Evolutionary conservation across 2,888 invertebrate species (phyloP), one percentile per base, ranked within the genome.

Genomic region (Chymomyza amoena): DNA sequence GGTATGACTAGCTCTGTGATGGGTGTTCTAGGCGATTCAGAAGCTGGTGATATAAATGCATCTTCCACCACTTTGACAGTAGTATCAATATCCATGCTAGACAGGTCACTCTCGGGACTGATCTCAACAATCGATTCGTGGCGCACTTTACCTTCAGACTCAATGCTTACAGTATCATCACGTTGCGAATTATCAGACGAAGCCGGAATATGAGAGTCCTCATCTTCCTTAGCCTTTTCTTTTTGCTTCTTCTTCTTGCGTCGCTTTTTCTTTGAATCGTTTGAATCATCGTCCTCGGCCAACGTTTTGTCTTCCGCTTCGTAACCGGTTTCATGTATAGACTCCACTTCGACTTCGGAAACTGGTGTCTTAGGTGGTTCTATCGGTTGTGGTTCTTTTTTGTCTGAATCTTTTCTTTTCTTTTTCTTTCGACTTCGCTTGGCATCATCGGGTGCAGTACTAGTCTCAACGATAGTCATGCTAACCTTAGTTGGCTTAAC

Each of bases 31-130:
- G 93, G 91, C 0, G 93, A 92, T 75, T 93, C 92, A 80, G 93
- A 93, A 18, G 94, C 93, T 66, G 94, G 92, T 20, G 93, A 92
- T 56, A 93, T 90, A 9, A 95, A 78, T 68, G 93, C 93, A 92
- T 95, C 95, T 91, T 95, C 95, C 13, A 95, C 90, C 39, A 95
- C 92, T 92, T 95, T 95, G 0, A 95, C 94, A 6, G 94, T 93
- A 20, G 92, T 92, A 4, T 93, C 92, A 66, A 94, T 93, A 91
- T 92, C 71, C 90, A 88, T 91, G 93, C 93, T 77, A 90, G 92
- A 87, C n/a, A 89, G 64, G 59, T 90, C 89, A 70, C 91, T 91
- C 82, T 93, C 92, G 72, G 92, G 81, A 57, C 92, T 85, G 81
- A 90, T 90, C 90, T 92, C 89, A 63, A 88, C 79, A 84, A 92